phyloP scores from a whole-genome alignment of 2,113 vertebrate genomes.

The Pangasianodon gigas region DNA sequence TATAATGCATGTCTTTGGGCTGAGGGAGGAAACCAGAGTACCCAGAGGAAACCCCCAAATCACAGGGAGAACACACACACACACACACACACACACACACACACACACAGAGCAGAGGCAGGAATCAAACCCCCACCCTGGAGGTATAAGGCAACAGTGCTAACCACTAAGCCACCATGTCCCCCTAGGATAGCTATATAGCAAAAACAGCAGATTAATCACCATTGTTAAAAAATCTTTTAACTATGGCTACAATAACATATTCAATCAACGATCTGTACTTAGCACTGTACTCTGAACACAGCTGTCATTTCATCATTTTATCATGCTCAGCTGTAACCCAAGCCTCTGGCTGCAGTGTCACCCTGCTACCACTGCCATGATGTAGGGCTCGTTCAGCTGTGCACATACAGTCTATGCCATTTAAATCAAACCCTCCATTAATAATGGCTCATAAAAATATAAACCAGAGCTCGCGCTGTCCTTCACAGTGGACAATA shows the following conservation, averaged over 20 bases:
- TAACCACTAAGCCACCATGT: too few relatives aligned
- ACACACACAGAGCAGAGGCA: too few relatives aligned
- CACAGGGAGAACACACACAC: too few relatives aligned
- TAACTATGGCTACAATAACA: not conserved
- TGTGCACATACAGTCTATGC: not conserved
- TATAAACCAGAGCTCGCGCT: not conserved
- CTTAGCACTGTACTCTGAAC: not conserved
- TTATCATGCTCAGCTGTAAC: conserved; percentile 10
- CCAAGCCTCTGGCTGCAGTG: conserved; percentile 4
- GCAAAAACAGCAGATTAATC: too few relatives aligned
- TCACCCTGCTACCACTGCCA: not conserved
- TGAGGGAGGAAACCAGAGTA: too few relatives aligned
- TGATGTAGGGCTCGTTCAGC: not conserved
- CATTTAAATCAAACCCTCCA: not conserved
- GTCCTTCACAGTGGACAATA: not conserved
- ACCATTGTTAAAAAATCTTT: not conserved
- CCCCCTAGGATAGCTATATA: too few relatives aligned
- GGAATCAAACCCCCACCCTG: too few relatives aligned
- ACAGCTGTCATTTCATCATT: not conserved
- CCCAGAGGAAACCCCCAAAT: too few relatives aligned
- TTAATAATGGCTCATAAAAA: conserved; percentile 7
- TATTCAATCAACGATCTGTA: not conserved
- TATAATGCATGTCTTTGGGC: too few relatives aligned
- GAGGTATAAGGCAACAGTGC: too few relatives aligned
- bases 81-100: too few relatives aligned